These are phyloP conservation scores for Cynocephalus volans DNA, from an alignment of 2,113 vertebrate species.

Conservation along the genomic window DNA sequence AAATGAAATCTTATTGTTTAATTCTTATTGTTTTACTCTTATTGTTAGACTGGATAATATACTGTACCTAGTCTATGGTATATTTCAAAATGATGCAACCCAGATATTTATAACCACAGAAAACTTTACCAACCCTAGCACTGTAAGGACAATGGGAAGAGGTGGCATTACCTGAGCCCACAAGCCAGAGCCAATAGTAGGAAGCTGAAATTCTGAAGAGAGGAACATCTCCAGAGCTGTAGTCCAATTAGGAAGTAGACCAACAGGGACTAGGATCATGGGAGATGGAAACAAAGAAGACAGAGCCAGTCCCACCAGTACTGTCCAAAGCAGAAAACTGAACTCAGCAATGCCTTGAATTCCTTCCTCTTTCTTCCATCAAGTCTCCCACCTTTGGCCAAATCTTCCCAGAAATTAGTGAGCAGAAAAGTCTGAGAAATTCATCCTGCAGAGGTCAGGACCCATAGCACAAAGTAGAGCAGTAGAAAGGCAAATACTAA, in stretches of 20 bases:
- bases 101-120: background rate
- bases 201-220: background rate
- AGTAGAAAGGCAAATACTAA: background rate
- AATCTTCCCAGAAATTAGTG: background rate
- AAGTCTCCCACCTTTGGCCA: background rate
- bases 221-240: background rate
- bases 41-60: too few species aligned
- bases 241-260: background rate
- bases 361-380: background rate
- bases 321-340: background rate
- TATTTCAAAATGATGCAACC: background rate
- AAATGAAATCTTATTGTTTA: too few species aligned
- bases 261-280: background rate
- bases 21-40: too few species aligned
- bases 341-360: background rate
- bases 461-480: background rate
- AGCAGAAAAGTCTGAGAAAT: background rate
- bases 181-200: background rate
- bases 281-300: background rate
- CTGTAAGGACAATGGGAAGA: background rate
- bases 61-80: too few species aligned
- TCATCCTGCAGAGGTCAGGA: background rate
- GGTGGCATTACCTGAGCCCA: background rate
- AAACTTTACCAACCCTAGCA: background rate
- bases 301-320: background rate